Base-by-base conservation (phyloP, 2,797 vertebrate genomes). In the Arrhamphus sclerolepis region DNA sequence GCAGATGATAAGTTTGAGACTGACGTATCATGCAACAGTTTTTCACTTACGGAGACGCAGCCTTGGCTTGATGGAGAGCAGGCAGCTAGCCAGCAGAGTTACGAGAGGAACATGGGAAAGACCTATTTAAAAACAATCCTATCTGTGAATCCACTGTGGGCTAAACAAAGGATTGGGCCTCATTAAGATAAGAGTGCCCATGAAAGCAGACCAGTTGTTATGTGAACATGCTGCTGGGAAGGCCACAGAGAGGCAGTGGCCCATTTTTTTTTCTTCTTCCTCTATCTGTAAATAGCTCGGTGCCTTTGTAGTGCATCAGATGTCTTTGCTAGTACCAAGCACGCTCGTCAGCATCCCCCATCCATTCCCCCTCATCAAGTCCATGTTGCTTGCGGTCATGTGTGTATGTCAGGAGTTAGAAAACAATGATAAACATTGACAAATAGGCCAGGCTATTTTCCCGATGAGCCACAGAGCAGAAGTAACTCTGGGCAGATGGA, bases 131-230 rank as follows among this genome's bases (percentile, higher is more conserved):
- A 85, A 84, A 77, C 84, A 81, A 85, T 83, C 80, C 70, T 81
- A 80, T 89, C 78, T 83, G 66, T 76, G 71, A 73, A 75, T 84
- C 67, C 70, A 77, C 72, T 85, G 80, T 87, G 81, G 85, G 68
- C 81, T 72, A 78, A 85, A 89, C 88, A 87, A 77, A 83, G 77
- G 84, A 83, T 83, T 78, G 82, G 67, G 47, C 56, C 80, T 85
- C 82, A 87, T 88, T 88, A 78, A 77, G 82, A 83, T 84, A 80
- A 84, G 70, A 78, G 70, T 55, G 66, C 59, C 61, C 80, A 66
- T 44, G 28, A 79, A 77, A 80, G 75, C 73, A 68, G 59, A 72
- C 72, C 75, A 72, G 81, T 73, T 80, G 73, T 78, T 78, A 70
- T 69, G 76, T 76, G 77, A 69, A 75, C 59, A 67, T 59, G 74